phyloP scores from a whole-genome alignment of 2,888 invertebrate species.

The Nyleta sp. region DNA sequence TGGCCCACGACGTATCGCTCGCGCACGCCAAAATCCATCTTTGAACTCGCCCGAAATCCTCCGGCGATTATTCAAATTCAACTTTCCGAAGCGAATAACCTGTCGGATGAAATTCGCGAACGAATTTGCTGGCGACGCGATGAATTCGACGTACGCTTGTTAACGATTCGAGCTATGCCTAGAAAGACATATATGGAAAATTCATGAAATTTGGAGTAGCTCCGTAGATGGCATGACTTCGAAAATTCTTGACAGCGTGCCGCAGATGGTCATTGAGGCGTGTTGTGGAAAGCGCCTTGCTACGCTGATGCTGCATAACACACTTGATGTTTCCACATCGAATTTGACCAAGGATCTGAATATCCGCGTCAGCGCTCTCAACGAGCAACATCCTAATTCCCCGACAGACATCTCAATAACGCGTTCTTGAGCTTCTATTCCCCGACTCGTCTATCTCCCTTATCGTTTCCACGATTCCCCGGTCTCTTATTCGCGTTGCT shows the following conservation, averaged over 20 bases:
- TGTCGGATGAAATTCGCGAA: slow-evolving; percentile 20
- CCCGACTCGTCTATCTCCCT: slow-evolving; percentile 60
- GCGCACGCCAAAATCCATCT: no score
- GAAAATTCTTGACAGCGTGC: slow-evolving; percentile 65
- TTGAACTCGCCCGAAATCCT: no score
- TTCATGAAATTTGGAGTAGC: slow-evolving; percentile 56
- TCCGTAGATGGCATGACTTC: slow-evolving; percentile 56
- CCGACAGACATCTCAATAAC: slow-evolving; percentile 78
- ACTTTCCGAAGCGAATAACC: slow-evolving; percentile 9
- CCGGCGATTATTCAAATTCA: slow-evolving; percentile 1
- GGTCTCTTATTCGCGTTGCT: slow-evolving; percentile 30
- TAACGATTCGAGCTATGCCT: slow-evolving; percentile 51
- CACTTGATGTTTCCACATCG: slow-evolving; percentile 65
- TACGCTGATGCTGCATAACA: slow-evolving; percentile 59
- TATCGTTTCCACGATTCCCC: slow-evolving; percentile 34
- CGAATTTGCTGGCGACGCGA: slow-evolving; percentile 38
- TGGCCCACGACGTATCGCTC: no score
- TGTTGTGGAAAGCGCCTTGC: slow-evolving; percentile 56
- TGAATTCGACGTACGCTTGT: slow-evolving; percentile 45
- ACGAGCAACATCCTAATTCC: slow-evolving; percentile 73
- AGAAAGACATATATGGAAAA: slow-evolving; percentile 59
- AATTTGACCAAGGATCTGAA: slow-evolving; percentile 60
- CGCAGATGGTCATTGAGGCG: slow-evolving; percentile 62
- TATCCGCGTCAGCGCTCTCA: slow-evolving; percentile 62
- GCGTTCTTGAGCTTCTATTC: slow-evolving; percentile 70